Percentiles rank a stretch among this genome's conserved stretches.
Evolutionary conservation across 2,113 vertebrate species (phyloP).

Genomic region (Cricetomys ansorgei): DNA sequence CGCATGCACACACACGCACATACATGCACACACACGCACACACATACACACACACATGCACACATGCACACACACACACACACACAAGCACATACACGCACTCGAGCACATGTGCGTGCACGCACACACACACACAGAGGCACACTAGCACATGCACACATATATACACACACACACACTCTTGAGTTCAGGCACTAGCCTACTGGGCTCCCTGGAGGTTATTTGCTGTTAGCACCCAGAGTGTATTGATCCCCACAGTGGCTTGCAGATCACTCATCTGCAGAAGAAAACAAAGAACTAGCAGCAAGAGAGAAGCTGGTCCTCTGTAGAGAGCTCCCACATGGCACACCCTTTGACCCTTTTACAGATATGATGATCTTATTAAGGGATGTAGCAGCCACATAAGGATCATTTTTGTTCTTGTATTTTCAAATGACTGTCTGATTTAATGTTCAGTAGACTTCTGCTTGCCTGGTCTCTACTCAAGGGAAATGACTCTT

Average conservation of each 20-base stretch:
- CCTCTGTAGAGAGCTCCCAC: background rate
- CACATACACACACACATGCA: too few relatives aligned
- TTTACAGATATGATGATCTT: background rate
- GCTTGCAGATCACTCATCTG: background rate
- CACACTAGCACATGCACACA: too few relatives aligned
- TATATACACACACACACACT: background rate
- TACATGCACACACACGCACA: background rate
- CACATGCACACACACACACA: background rate
- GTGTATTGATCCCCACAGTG: background rate
- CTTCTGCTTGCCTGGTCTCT: slow-evolving; percentile 29
- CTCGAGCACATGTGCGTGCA: too few relatives aligned
- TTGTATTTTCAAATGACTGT: slow-evolving; percentile 27
- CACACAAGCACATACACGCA: too few relatives aligned
- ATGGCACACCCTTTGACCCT: background rate
- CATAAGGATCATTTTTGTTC: background rate
- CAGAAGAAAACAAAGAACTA: background rate
- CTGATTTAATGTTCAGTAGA: background rate
- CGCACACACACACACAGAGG: too few relatives aligned
- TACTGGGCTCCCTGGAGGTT: background rate
- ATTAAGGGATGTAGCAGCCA: slow-evolving; percentile 1
- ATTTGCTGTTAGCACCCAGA: background rate
- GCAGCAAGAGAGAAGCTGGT: background rate
- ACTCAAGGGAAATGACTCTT: background rate
- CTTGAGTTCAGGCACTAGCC: background rate
- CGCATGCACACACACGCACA: too few relatives aligned